These are phyloP conservation scores for Okamejei kenojei DNA, from an alignment of 2,797 vertebrate genomes.

Conservation along the genomic window DNA sequence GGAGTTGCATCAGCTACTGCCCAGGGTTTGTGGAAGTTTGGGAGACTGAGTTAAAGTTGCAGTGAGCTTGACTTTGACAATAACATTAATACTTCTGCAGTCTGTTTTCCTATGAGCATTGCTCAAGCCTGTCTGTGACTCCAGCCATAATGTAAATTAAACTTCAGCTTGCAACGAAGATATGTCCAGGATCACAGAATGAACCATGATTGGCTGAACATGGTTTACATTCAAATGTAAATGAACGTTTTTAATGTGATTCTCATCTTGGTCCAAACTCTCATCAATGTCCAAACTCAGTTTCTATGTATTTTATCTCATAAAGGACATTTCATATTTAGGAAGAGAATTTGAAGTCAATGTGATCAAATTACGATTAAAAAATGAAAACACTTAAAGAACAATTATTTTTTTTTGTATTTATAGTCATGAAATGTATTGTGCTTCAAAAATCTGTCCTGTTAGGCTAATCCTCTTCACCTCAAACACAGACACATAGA, in stretches of 20 bases:
- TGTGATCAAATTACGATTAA: not conserved
- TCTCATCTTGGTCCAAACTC: not conserved
- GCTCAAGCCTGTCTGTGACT: not conserved
- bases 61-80: not conserved
- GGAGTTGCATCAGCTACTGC: slow-evolving; percentile 11
- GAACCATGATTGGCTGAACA: too few species aligned
- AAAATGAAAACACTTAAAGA: not conserved
- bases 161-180: not conserved
- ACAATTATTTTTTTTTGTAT: not conserved
- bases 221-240: not conserved
- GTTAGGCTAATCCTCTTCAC: not conserved
- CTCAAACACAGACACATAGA: not conserved
- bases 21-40: not conserved
- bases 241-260: not conserved
- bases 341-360: not conserved
- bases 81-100: not conserved
- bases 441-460: not conserved
- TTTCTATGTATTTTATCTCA: not conserved
- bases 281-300: not conserved
- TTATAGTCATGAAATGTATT: not conserved
- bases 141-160: not conserved
- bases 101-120: not conserved
- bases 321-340: not conserved
- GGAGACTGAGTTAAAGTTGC: not conserved
- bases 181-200: not conserved